A percentile compares a stretch with the other conserved stretches of the same genome.
Conservation (phyloP, 2,113 vertebrate species). For the Cettia cetti region DNA sequence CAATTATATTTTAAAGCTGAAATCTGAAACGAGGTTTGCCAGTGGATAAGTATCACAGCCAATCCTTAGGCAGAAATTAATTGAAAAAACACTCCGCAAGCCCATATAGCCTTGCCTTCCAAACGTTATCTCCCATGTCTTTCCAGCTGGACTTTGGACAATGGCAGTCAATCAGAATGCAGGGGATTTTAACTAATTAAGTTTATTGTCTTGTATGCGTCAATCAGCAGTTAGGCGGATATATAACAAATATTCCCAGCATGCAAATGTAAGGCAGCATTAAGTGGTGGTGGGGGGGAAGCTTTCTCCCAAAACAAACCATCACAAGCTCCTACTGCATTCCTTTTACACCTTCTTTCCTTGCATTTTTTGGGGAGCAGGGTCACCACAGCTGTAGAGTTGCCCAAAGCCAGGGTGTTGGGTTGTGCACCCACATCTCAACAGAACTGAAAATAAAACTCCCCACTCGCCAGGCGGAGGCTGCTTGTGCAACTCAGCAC, state of each 20-base stretch:
- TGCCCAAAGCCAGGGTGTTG: neutral
- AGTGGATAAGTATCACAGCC: neutral
- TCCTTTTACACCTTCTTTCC: neutral
- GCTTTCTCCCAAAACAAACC: neutral
- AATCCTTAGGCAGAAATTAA: constrained; percentile 26
- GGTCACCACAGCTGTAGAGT: neutral
- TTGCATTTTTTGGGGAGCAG: neutral
- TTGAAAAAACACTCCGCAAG: neutral
- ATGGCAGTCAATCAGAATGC: neutral
- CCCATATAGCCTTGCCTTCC: neutral
- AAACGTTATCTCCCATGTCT: neutral
- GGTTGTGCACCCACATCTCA: neutral
- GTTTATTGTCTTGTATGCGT: neutral
- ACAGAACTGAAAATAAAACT: neutral
- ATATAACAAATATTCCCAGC: neutral
- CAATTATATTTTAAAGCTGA: constrained; percentile 64
- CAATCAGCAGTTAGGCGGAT: neutral
- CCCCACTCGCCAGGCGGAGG: fast-evolving
- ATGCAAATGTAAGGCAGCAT: neutral
- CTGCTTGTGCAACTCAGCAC: neutral
- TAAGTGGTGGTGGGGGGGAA: fast-evolving
- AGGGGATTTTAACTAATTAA: neutral
- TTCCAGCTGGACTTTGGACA: neutral
- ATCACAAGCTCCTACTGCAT: neutral
- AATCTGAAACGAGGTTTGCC: constrained; percentile 38